Evolutionary conservation across 2,888 invertebrate species (phyloP), one percentile per base, ranked within the genome.

Genomic region (Hyppa rectilinea): DNA sequence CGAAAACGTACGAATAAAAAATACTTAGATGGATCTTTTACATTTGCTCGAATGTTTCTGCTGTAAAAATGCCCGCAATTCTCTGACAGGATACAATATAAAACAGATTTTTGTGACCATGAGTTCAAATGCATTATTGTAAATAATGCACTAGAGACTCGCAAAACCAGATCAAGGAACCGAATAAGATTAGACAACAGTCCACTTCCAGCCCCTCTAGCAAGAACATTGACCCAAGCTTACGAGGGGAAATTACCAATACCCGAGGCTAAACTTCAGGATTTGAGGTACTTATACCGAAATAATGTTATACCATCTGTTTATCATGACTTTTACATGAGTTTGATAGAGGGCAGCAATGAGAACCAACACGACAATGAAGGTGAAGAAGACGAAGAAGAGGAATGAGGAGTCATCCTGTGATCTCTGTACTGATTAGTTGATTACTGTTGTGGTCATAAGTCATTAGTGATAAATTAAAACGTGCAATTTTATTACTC

Each of bases 241-340:
- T 69, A 69, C 55, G 61, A 52, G 61, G 62, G 62, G 40, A 62
- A 69, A 61, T 62, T 69, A 62, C 69, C 69, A 49, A 62, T 69
- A 62, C 62, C 62, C 49, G 53, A 69, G 31, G 69, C 68, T 40
- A 70, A 70, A 70, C 64, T 74, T 65, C 60, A 71, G 47, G 70
- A 74, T 58, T 65, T n/a, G n/a, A 74, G 69, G 68, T 67, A 69
- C 50, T 59, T 69, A 49, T 69, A 68, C 60, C 63, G 64, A 68
- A 69, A 43, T 60, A 68, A 63, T 52, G 14, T 73, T 43, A 64
- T 73, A 58, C 73, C 68, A 53, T 68, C 68, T 52, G 55, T 73
- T 58, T 73, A 73, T 68, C 73, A 72, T 58, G 72, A 72, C 50
- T 72, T 68, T 62, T 72, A 67, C 67, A 72, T 53, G 50, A 40